These are phyloP conservation scores for Acleris sparsana DNA, from an alignment of 2,888 invertebrate species.

Conservation along the genomic window DNA sequence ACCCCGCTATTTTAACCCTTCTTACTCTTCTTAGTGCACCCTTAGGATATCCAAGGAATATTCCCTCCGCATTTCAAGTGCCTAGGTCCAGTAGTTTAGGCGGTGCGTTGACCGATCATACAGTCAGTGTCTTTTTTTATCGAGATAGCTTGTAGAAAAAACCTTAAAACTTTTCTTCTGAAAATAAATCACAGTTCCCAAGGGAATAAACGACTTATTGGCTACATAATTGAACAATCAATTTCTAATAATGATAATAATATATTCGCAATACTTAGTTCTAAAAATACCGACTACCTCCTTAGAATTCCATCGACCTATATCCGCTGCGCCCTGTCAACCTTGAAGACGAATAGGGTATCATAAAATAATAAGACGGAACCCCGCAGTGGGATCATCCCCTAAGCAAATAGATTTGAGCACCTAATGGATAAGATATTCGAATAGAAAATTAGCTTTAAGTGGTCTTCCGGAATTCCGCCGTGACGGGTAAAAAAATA, in stretches of 20 bases:
- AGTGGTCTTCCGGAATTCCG: slow-evolving; percentile 38
- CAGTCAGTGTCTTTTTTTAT: too few species aligned
- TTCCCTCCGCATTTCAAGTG: too few species aligned
- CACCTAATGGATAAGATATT: slow-evolving; percentile 49
- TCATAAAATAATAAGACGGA: slow-evolving; percentile 32
- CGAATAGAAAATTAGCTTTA: slow-evolving; percentile 52
- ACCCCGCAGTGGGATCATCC: slow-evolving; percentile 44
- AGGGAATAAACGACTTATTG: too few species aligned
- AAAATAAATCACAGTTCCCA: too few species aligned
- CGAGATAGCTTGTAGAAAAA: too few species aligned
- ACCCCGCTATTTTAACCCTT: too few species aligned
- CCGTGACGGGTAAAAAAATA: neutral
- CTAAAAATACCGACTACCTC: neutral
- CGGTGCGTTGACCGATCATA: too few species aligned
- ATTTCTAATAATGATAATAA: too few species aligned
- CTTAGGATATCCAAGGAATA: too few species aligned
- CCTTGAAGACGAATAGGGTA: slow-evolving; percentile 27
- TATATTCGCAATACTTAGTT: neutral
- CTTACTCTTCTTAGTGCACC: too few species aligned
- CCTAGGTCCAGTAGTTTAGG: too few species aligned
- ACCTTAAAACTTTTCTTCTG: too few species aligned
- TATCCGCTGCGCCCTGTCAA: slow-evolving; percentile 23
- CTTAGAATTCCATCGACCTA: slow-evolving; percentile 10
- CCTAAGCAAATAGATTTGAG: slow-evolving; percentile 50
- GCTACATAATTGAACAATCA: neutral